Evolutionary conservation across 2,888 invertebrate species (phyloP).

Genomic region (Drosophila kuntzei): DNA sequence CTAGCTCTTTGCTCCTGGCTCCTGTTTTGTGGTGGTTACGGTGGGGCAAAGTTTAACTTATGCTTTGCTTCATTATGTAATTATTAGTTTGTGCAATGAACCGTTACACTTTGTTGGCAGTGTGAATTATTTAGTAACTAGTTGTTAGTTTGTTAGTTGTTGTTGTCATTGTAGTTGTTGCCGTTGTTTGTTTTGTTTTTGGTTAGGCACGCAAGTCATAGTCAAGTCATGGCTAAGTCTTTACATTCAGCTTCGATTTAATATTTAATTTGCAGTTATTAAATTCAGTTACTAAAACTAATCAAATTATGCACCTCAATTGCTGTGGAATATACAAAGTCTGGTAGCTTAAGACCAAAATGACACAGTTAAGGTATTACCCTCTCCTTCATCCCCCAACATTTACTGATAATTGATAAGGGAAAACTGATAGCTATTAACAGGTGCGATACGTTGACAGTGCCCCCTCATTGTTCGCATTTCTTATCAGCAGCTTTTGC

Average conservation of each 20-base stretch:
- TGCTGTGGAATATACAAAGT: not conserved
- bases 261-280: slow-evolving; percentile 57
- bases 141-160: slow-evolving; percentile 15
- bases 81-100: slow-evolving; percentile 77
- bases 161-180: slow-evolving; percentile 10
- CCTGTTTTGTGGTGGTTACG: not conserved
- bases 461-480: slow-evolving; percentile 38
- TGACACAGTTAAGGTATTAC: slow-evolving; percentile 9
- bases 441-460: slow-evolving; percentile 38
- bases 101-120: slow-evolving; percentile 55
- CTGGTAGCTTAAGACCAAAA: not conserved
- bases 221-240: slow-evolving; percentile 19
- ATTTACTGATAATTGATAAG: slow-evolving; percentile 6
- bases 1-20: slow-evolving; percentile 1
- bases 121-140: slow-evolving; percentile 68
- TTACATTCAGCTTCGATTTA: slow-evolving; percentile 47
- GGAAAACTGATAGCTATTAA: slow-evolving; percentile 18
- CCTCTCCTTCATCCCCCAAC: not conserved
- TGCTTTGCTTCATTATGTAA: slow-evolving; percentile 73
- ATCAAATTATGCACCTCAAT: slow-evolving; percentile 38
- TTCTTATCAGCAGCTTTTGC: slow-evolving; percentile 17
- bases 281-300: slow-evolving; percentile 28
- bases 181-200: slow-evolving; percentile 31
- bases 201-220: slow-evolving; percentile 22
- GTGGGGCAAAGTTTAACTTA: slow-evolving; percentile 45